Evolutionary conservation across 2,797 vertebrate species (phyloP), one percentile per base, ranked within the genome.

Genomic region (Onychomys arenicola): DNA sequence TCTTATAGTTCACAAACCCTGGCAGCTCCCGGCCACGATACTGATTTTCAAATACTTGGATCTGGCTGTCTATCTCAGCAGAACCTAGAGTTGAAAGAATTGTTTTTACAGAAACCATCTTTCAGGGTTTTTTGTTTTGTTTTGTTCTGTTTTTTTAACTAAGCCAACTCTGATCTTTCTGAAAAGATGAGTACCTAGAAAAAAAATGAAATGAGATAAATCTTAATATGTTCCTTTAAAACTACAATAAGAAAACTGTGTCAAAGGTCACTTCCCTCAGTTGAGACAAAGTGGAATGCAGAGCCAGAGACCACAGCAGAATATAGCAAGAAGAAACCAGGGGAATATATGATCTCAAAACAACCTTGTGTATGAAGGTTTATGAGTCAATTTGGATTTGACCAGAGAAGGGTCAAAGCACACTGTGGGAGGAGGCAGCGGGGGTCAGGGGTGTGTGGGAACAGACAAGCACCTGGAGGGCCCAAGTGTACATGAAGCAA

Each of bases 1-100:
- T 99, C 94, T 96, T 99, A 96, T 99, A 99, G 97, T 98, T 99
- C 97, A 98, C 98, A 96, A 99, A 99, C 0, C 99, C 99, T 0
- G 99, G 99, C 59, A 99, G 98, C 94, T 99, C 99, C 97, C 99
- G 98, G 9, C 99, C 99, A 27, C 99, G 98, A 91, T 99, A 99
- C 46, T 17, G 98, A 0, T 97, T 93, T 93, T 99, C 99, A 17
- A 99, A 99, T 11, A 93, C 83, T 4, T 2, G 25, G 1, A 98
- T 94, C 93, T 63, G 59, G 14, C 27, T 83, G 1, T 17, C 4
- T 43, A 63, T 32, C 37, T 63, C 27, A 63, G 59, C 8, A 83
- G 98, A 98, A 96, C 98, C 99, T 99, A 95, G 1, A 98, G 98
- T 94, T 97, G 65, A 96, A 97, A 78, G 98, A 93, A 93, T 1